Evolutionary conservation across 1,140 invertebrate genomes (phyloP).

Genomic region (Aphis gossypii): DNA sequence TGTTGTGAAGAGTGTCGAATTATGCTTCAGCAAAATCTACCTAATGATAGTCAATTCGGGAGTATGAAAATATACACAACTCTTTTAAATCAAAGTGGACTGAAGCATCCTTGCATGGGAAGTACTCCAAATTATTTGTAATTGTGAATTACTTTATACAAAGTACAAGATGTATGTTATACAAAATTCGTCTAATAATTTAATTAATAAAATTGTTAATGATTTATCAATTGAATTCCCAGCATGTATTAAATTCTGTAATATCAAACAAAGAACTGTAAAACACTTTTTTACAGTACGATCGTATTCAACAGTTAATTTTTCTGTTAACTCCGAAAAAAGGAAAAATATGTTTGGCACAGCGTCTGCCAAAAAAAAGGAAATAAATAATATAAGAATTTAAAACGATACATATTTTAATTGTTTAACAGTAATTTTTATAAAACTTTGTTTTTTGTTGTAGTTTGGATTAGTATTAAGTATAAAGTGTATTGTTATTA

Average conservation of each 20-base stretch:
- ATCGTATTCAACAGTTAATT: background rate
- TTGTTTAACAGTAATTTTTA: no score
- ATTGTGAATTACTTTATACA: background rate
- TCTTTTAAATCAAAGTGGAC: background rate
- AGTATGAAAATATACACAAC: background rate
- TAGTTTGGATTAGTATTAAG: no score
- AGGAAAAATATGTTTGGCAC: background rate
- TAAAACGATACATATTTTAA: no score
- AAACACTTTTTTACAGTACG: background rate
- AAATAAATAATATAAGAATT: no score
- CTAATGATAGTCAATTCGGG: background rate
- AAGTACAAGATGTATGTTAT: background rate
- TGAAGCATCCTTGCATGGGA: background rate
- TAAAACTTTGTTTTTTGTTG: no score
- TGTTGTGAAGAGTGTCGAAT: background rate
- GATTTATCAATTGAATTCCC: background rate
- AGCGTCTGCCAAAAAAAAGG: background rate
- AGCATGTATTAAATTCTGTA: background rate
- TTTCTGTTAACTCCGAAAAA: background rate
- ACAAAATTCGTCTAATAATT: background rate
- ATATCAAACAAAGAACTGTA: background rate
- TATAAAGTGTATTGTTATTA: no score
- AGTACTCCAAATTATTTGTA: background rate
- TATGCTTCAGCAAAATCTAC: background rate
- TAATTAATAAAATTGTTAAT: background rate